Percentiles rank a stretch among this genome's conserved stretches.
Evolutionary conservation across 2,888 invertebrate genomes (phyloP).

Genomic region (Phyto melanocephala): DNA sequence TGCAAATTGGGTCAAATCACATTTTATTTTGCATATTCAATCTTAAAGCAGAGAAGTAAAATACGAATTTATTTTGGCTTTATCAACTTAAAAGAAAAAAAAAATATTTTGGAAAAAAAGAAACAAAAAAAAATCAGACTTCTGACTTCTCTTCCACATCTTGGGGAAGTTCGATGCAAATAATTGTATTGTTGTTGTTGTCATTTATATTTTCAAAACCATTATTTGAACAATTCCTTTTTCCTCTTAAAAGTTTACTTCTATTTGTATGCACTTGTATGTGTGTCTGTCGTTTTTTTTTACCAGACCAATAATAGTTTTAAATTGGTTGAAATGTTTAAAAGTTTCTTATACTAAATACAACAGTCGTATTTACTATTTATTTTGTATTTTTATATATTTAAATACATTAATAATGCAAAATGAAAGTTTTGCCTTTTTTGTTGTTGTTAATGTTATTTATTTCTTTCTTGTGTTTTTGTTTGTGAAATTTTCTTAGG

Average conservation of each 20-base stretch:
- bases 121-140: background rate
- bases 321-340: constrained; percentile 57
- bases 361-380: background rate
- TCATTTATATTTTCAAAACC: constrained; percentile 4
- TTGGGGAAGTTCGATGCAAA: background rate
- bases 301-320: constrained; percentile 56
- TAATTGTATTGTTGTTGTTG: constrained; percentile 1
- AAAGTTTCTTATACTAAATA: constrained; percentile 18
- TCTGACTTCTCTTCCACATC: background rate
- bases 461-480: background rate
- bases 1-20: constrained; percentile 51
- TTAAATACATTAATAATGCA: constrained; percentile 52
- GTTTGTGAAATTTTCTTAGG: background rate
- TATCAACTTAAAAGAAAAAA: constrained; percentile 4
- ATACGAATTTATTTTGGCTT: constrained; percentile 38
- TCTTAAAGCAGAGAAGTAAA: background rate
- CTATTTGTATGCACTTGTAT: background rate
- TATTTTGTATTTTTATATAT: constrained; percentile 11
- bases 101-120: background rate
- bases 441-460: background rate
- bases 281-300: constrained; percentile 30
- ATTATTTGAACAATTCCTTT: constrained; percentile 17
- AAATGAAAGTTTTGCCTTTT: constrained; percentile 38
- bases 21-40: background rate
- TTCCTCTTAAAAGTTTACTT: constrained; percentile 1